phyloP scores from a whole-genome alignment of 2,888 invertebrate species.

The Acrobasis repandana region DNA sequence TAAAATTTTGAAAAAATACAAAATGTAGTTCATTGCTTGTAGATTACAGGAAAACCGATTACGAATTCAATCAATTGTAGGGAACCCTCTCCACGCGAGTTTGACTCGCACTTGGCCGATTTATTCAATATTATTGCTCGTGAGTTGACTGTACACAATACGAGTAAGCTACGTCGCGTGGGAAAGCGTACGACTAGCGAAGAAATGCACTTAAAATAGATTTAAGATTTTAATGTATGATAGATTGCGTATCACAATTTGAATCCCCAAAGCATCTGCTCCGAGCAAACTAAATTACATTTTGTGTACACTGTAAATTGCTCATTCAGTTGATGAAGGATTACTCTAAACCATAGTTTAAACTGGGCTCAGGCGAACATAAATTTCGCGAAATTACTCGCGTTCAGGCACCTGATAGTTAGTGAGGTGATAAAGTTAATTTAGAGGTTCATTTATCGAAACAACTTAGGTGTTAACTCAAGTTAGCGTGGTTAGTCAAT shows the following conservation, averaged over 20 bases:
- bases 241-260: slow-evolving; percentile 7
- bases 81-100: too few relatives aligned
- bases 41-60: too few relatives aligned
- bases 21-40: too few relatives aligned
- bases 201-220: too few relatives aligned
- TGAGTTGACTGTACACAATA: too few relatives aligned
- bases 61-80: too few relatives aligned
- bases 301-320: slow-evolving; percentile 64
- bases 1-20: too few relatives aligned
- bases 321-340: slow-evolving; percentile 43
- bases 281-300: slow-evolving; percentile 53
- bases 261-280: slow-evolving; percentile 2
- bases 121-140: too few relatives aligned
- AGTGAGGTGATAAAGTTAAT: slow-evolving; percentile 23
- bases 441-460: slow-evolving; percentile 20
- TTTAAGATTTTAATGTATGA: neutral
- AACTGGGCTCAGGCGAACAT: slow-evolving; percentile 31
- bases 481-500: neutral
- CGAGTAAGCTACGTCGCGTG: too few relatives aligned
- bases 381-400: slow-evolving; percentile 31
- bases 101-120: too few relatives aligned
- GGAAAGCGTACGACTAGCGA: too few relatives aligned
- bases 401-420: slow-evolving; percentile 22
- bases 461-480: slow-evolving; percentile 16
- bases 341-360: slow-evolving; percentile 39